Conservation (phyloP, 64 coral and sea anemone species). For the Trachythela sp. region DNA sequence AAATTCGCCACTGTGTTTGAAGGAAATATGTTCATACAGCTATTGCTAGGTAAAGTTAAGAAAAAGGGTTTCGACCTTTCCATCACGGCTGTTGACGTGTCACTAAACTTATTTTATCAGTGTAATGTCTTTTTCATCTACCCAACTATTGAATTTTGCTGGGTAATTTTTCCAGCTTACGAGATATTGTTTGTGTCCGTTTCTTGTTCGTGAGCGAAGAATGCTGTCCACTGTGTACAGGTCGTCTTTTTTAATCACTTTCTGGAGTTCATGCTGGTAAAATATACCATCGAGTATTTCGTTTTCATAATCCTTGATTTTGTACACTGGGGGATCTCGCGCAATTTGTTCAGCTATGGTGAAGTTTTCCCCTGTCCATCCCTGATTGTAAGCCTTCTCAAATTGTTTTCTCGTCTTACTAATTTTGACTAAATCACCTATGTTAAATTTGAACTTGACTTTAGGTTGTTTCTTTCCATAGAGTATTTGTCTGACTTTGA, state of each 20-base stretch:
- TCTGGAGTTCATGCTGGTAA: conserved; percentile 40
- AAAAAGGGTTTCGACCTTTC: neutral
- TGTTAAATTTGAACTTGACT: neutral
- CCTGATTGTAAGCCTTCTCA: neutral
- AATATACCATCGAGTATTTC: conserved; percentile 37
- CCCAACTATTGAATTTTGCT: conserved; percentile 11
- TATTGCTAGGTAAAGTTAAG: conserved; percentile 41
- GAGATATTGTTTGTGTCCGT: neutral
- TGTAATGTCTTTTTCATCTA: neutral
- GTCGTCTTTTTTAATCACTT: neutral
- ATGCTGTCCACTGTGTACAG: neutral
- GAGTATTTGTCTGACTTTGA: neutral
- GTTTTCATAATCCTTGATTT: conserved; percentile 18
- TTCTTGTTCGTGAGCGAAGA: neutral
- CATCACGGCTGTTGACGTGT: neutral
- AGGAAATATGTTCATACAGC: conserved; percentile 37
- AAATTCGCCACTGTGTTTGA: conserved; percentile 40
- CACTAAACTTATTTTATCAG: neutral
- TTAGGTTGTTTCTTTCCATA: neutral
- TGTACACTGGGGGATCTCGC: neutral
- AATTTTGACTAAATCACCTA: neutral
- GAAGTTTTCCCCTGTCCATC: neutral
- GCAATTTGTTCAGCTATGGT: neutral
- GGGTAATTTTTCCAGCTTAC: conserved; percentile 9
- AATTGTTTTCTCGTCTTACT: neutral